Conservation (phyloP, 2,113 vertebrate genomes). For the Embiotoca jacksoni region DNA sequence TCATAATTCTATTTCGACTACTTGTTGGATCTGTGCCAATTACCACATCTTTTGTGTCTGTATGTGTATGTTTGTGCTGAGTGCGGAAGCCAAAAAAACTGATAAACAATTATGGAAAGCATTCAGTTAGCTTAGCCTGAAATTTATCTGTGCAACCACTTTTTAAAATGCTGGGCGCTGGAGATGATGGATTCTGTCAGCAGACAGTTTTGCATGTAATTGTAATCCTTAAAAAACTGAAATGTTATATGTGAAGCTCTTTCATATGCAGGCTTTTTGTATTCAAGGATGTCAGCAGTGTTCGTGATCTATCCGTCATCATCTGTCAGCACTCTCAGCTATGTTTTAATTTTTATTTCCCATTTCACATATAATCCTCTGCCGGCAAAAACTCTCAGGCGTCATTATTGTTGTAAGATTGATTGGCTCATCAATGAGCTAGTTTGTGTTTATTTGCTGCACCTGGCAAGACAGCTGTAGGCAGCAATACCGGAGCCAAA, state of each 20-base stretch:
- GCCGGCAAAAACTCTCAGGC: background rate
- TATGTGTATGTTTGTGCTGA: accelerated
- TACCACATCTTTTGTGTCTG: background rate
- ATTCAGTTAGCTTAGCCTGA: background rate
- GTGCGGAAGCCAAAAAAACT: background rate
- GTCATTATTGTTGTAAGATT: background rate
- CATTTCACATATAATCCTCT: background rate
- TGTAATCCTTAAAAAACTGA: background rate
- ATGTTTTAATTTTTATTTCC: background rate
- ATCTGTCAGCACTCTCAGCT: background rate
- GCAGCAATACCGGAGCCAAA: background rate
- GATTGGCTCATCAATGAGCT: background rate
- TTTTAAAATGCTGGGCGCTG: background rate
- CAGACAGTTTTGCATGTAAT: background rate
- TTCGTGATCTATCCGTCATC: background rate
- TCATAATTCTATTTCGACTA: background rate
- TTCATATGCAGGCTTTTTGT: background rate
- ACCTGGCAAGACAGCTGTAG: conserved; percentile 8
- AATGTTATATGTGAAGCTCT: background rate
- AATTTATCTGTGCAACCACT: background rate
- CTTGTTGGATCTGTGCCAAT: background rate
- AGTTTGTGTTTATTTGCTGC: background rate
- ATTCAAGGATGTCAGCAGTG: background rate
- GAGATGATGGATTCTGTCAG: background rate
- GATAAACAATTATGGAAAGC: conserved; percentile 21